Evolutionary conservation across 1,140 invertebrate species (phyloP).

Genomic region (Micrasema minimum): DNA sequence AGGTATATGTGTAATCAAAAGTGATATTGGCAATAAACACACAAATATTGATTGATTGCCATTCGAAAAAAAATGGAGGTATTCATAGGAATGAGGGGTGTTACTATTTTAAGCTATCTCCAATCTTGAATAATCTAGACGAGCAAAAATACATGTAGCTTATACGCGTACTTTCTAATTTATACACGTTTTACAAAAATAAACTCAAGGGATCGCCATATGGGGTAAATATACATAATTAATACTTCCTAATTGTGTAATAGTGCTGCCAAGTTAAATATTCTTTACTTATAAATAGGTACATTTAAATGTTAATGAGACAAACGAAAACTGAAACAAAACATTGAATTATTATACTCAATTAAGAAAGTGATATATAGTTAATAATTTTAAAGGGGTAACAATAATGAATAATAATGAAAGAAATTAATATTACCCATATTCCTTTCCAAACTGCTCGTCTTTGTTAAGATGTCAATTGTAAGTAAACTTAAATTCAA

Average conservation of each 20-base stretch:
- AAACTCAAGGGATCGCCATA: constrained; percentile 22
- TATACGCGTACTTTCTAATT: constrained; percentile 32
- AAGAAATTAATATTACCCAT: constrained; percentile 3
- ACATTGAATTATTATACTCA: constrained; percentile 29
- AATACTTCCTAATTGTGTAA: constrained; percentile 29
- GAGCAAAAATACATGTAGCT: constrained; percentile 42
- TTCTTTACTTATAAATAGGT: constrained; percentile 27
- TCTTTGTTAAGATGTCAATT: too few species aligned
- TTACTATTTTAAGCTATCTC: constrained; percentile 29
- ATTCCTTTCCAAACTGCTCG: too few species aligned
- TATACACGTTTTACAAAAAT: constrained; percentile 4
- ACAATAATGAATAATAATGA: not conserved
- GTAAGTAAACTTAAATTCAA: not conserved
- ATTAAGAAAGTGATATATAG: constrained; percentile 5
- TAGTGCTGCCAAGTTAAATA: constrained; percentile 16
- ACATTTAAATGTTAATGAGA: constrained; percentile 37
- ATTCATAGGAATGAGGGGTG: too few species aligned
- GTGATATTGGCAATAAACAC: too few species aligned
- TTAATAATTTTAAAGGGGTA: constrained; percentile 5
- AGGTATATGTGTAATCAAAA: too few species aligned
- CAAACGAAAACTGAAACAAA: constrained; percentile 13
- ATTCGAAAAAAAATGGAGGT: too few species aligned
- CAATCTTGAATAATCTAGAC: constrained; percentile 14
- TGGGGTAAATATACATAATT: constrained; percentile 35
- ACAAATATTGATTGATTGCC: too few species aligned